Evolutionary conservation across 2,888 invertebrate genomes (phyloP).

Genomic region (Caenorhabditis sp.): DNA sequence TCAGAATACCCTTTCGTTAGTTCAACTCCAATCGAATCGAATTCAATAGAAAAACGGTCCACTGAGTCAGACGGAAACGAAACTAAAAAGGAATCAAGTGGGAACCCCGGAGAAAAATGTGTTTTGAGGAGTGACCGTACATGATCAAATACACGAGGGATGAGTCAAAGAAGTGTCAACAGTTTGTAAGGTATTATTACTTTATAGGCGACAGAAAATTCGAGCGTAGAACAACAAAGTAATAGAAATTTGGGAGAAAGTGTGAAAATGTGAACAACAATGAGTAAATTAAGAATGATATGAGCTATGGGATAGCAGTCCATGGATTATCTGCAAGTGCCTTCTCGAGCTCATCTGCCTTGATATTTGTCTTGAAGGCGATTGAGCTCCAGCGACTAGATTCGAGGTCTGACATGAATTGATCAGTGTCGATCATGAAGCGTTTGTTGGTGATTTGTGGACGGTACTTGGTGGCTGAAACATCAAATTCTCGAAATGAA

Average conservation of each 20-base stretch:
- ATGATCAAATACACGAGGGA: slow-evolving; percentile 53
- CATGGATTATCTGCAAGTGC: slow-evolving; percentile 45
- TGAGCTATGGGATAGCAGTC: slow-evolving; percentile 48
- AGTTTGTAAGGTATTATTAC: slow-evolving; percentile 20
- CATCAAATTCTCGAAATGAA: background rate
- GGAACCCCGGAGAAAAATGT: slow-evolving; percentile 23
- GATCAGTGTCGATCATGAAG: slow-evolving; percentile 59
- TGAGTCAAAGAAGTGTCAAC: slow-evolving; percentile 54
- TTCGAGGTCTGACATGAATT: slow-evolving; percentile 60
- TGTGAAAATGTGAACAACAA: slow-evolving; percentile 5
- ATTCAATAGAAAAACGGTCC: slow-evolving; percentile 16
- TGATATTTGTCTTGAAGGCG: slow-evolving; percentile 49
- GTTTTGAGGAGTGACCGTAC: slow-evolving; percentile 57
- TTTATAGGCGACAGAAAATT: slow-evolving; percentile 41
- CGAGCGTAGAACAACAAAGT: slow-evolving; percentile 23
- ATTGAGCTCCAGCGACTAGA: slow-evolving; percentile 62
- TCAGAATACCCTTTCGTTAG: slow-evolving; percentile 24
- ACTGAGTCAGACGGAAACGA: slow-evolving; percentile 46
- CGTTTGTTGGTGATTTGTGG: slow-evolving; percentile 63
- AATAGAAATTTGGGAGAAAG: background rate
- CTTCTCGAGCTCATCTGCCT: slow-evolving; percentile 44
- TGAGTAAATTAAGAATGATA: slow-evolving; percentile 6
- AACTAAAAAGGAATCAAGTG: slow-evolving; percentile 59
- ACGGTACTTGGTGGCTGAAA: slow-evolving; percentile 53
- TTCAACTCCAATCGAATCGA: slow-evolving; percentile 39